Conservation (phyloP, 2,113 vertebrate genomes). For the Pogonocichla stellata region DNA sequence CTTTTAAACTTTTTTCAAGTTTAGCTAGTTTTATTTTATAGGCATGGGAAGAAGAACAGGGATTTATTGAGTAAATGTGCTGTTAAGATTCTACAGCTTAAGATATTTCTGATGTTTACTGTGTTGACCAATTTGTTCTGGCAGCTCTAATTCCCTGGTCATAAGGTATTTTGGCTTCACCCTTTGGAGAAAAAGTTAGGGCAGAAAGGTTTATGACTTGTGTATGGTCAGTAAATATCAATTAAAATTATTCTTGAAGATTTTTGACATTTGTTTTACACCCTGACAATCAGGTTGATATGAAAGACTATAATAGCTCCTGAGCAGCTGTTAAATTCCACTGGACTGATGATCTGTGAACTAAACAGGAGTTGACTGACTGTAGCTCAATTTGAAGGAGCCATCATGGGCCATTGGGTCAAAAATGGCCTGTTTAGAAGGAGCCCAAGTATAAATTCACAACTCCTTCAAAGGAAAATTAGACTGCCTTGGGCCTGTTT, state of each 20-base stretch:
- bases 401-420: slow-evolving; percentile 37
- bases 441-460: slow-evolving; percentile 2
- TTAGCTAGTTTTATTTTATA: neutral
- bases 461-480: slow-evolving; percentile 11
- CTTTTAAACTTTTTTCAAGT: neutral
- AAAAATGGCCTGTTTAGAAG: slow-evolving; percentile 46
- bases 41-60: neutral
- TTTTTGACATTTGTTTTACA: slow-evolving; percentile 13
- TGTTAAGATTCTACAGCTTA: slow-evolving; percentile 25
- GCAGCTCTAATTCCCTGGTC: neutral
- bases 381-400: slow-evolving; percentile 20
- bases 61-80: slow-evolving; percentile 18
- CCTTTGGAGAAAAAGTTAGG: neutral
- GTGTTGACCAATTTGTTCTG: slow-evolving; percentile 33
- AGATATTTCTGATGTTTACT: slow-evolving; percentile 29
- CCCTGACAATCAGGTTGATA: slow-evolving; percentile 22
- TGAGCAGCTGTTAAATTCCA: slow-evolving; percentile 57
- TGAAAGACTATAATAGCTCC: slow-evolving; percentile 34
- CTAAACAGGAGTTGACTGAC: slow-evolving; percentile 31
- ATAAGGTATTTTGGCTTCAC: neutral
- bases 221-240: slow-evolving; percentile 28
- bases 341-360: slow-evolving; percentile 56
- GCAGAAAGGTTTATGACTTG: neutral
- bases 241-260: slow-evolving; percentile 38
- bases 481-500: neutral